phyloP scores from a whole-genome alignment of 2,888 invertebrate species.

The Andrena marginata region DNA sequence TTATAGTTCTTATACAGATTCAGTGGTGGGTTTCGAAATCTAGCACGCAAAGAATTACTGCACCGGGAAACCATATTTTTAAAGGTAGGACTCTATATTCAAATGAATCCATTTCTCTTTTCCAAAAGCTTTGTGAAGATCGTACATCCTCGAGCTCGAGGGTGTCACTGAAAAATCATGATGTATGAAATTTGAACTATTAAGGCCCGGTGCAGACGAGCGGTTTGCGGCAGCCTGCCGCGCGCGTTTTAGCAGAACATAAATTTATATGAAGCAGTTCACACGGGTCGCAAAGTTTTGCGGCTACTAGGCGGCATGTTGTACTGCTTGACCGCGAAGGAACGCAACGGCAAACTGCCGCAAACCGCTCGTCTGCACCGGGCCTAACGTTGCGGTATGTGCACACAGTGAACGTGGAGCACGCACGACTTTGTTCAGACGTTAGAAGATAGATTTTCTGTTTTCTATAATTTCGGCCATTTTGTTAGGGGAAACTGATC shows the following conservation, averaged over 20 bases:
- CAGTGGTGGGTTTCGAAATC: neutral
- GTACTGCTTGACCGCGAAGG: too few relatives aligned
- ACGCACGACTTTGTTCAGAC: too few relatives aligned
- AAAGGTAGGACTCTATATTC: neutral
- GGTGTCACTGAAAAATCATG: too few relatives aligned
- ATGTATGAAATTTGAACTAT: too few relatives aligned
- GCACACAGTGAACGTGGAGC: neutral
- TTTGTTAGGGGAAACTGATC: slow-evolving; percentile 4
- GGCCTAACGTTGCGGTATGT: neutral
- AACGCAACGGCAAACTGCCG: too few relatives aligned
- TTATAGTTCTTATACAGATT: neutral
- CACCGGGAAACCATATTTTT: neutral
- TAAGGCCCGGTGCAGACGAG: too few relatives aligned
- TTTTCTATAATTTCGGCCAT: neutral
- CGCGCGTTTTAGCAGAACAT: too few relatives aligned
- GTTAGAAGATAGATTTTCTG: slow-evolving; percentile 1
- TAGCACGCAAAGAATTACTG: neutral
- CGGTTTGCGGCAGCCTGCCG: too few relatives aligned
- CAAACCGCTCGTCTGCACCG: too few relatives aligned
- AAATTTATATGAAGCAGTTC: too few relatives aligned
- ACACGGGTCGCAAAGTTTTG: too few relatives aligned
- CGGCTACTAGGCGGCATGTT: too few relatives aligned
- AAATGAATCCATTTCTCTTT: neutral
- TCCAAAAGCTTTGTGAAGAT: neutral
- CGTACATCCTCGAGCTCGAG: neutral